Percentiles rank a stretch among this genome's conserved stretches.
These are phyloP conservation scores for Notamacropus eugenii DNA, from an alignment of 2,797 vertebrate genomes.

Conservation along the genomic window DNA sequence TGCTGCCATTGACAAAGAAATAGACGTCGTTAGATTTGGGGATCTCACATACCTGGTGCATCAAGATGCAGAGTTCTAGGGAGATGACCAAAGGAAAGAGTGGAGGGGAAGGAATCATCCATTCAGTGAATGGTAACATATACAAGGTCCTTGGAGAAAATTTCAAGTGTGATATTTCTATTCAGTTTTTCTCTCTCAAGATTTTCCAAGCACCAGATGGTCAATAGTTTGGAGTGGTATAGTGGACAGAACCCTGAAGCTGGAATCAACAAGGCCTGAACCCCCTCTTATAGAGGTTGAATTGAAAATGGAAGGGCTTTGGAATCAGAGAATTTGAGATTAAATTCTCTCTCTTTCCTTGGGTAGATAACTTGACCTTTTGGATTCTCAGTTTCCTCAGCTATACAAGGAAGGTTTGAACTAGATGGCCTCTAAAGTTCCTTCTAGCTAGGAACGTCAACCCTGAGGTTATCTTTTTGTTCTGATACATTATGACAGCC, in stretches of 20 bases:
- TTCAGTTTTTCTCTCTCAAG: conserved; percentile 7
- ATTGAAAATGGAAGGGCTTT: neutral
- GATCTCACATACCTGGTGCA: neutral
- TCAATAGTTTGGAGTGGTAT: neutral
- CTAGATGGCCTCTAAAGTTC: neutral
- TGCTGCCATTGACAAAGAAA: rapidly evolving
- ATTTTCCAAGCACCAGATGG: neutral
- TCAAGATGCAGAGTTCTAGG: neutral
- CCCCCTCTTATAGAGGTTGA: neutral
- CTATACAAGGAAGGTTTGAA: neutral
- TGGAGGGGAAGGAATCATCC: neutral
- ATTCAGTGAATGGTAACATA: neutral
- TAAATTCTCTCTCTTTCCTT: neutral
- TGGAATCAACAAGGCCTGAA: neutral
- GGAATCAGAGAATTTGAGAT: neutral
- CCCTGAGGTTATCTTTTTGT: neutral
- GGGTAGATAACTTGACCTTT: neutral
- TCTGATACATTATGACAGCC: conserved; percentile 17
- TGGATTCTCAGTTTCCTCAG: neutral
- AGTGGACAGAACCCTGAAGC: neutral
- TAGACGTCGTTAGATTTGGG: rapidly evolving
- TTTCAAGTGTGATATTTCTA: neutral
- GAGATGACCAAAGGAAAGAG: neutral
- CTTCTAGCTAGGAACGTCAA: neutral
- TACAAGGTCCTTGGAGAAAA: neutral